These are phyloP conservation scores for Odocoileus hemionus DNA, from an alignment of 2,113 vertebrate genomes.

Conservation along the genomic window DNA sequence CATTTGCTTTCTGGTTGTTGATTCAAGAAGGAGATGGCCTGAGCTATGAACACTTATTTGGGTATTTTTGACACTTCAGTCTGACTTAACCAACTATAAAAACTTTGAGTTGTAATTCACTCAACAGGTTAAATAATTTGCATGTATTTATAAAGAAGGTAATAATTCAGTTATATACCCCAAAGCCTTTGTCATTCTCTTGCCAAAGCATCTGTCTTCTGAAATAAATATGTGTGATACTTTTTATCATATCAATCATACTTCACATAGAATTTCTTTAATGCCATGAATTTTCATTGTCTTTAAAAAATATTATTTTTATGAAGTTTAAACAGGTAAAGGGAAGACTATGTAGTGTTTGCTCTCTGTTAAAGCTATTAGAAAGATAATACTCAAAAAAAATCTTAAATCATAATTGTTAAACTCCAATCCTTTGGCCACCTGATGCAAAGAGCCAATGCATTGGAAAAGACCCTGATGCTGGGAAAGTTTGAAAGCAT, in stretches of 20 bases:
- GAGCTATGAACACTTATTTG: background rate
- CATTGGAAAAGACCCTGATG: background rate
- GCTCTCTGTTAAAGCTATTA: background rate
- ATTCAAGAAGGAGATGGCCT: background rate
- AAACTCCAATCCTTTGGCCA: background rate
- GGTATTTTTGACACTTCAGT: conserved; percentile 6
- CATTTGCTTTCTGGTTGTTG: background rate
- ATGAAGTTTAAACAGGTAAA: background rate
- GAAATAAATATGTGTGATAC: background rate
- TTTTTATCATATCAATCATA: background rate
- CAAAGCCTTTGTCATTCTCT: background rate
- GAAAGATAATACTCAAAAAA: background rate
- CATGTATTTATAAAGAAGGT: conserved; percentile 5
- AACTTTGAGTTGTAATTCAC: background rate
- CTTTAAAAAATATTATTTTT: background rate
- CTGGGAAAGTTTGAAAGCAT: background rate
- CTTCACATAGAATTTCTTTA: background rate
- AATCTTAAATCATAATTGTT: background rate
- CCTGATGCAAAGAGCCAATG: background rate
- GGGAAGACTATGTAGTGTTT: background rate
- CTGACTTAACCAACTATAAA: background rate
- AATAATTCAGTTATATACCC: background rate
- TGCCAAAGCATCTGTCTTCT: background rate
- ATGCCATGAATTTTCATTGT: background rate
- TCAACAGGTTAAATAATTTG: background rate